Evolutionary conservation across 1,140 invertebrate genomes (phyloP).

Genomic region (Drosophila tsacasi): DNA sequence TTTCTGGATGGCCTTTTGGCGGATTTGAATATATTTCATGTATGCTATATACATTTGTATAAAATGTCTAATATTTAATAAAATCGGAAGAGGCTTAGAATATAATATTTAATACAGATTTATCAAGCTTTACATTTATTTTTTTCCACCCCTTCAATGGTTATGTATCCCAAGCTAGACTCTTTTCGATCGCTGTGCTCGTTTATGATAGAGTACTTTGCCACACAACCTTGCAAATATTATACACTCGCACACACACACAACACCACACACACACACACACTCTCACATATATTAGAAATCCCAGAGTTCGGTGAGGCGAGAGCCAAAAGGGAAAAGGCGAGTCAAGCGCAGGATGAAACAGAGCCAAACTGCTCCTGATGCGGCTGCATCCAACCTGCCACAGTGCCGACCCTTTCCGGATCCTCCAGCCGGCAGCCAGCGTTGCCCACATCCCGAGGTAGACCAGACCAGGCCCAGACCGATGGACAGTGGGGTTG

Average conservation of each 20-base stretch:
- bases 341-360: slow-evolving; percentile 65
- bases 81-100: background rate
- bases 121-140: background rate
- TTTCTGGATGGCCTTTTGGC: background rate
- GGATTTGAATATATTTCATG: background rate
- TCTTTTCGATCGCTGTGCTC: background rate
- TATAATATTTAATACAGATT: background rate
- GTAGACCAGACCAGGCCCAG: slow-evolving; percentile 14
- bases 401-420: slow-evolving; percentile 19
- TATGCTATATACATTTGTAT: background rate
- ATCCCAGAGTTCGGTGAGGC: slow-evolving; percentile 38
- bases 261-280: background rate
- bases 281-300: slow-evolving; percentile 1
- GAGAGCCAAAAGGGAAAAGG: slow-evolving; percentile 39
- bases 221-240: slow-evolving; percentile 2
- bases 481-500: background rate
- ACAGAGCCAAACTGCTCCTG: slow-evolving; percentile 62
- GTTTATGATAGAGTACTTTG: slow-evolving; percentile 24
- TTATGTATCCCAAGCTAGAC: background rate
- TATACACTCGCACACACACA: background rate
- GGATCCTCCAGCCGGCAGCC: slow-evolving; percentile 7
- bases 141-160: background rate
- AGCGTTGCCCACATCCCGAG: slow-evolving; percentile 7
- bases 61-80: no score
- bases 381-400: slow-evolving; percentile 43